Evolutionary conservation across 1,140 invertebrate genomes (phyloP).

Genomic region (Choristoneura fumiferana): DNA sequence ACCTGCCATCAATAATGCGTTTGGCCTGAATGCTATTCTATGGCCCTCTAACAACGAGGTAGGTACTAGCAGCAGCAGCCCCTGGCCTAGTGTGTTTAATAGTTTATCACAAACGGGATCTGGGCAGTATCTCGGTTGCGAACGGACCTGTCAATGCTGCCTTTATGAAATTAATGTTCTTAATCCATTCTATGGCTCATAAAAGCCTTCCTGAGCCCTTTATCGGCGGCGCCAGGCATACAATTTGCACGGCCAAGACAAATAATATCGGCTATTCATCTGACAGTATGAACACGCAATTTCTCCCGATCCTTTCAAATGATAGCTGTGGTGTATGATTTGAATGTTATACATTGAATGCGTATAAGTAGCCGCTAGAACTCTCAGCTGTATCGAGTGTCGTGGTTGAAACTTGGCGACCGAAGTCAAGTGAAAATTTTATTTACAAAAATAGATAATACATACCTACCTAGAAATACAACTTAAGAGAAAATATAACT

Average conservation of each 20-base stretch:
- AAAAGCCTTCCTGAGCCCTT: constrained; percentile 19
- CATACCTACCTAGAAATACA: no score
- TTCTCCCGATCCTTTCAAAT: constrained; percentile 37
- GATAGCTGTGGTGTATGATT: constrained; percentile 23
- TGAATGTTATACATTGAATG: no score
- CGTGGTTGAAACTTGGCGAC: no score
- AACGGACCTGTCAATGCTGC: constrained; percentile 16
- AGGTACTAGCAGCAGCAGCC: background rate
- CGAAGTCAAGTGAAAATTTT: no score
- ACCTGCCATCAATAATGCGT: constrained; percentile 11
- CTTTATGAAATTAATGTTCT: constrained; percentile 14
- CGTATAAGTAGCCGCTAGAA: no score
- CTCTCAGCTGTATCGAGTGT: no score
- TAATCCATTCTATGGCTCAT: constrained; percentile 18
- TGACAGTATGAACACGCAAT: constrained; percentile 40
- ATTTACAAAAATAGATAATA: no score
- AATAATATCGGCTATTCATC: constrained; percentile 38
- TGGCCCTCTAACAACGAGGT: constrained; percentile 2
- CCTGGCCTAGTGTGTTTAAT: constrained; percentile 15
- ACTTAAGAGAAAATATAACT: no score
- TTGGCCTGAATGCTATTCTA: constrained; percentile 16
- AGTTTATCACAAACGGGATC: constrained; percentile 10
- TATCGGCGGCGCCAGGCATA: constrained; percentile 24
- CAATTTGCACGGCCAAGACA: constrained; percentile 36
- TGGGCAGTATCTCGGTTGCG: constrained; percentile 6